Evolutionary conservation across 2,113 vertebrate species (phyloP), one percentile per base, ranked within the genome.

Genomic region (Oryzias celebensis): DNA sequence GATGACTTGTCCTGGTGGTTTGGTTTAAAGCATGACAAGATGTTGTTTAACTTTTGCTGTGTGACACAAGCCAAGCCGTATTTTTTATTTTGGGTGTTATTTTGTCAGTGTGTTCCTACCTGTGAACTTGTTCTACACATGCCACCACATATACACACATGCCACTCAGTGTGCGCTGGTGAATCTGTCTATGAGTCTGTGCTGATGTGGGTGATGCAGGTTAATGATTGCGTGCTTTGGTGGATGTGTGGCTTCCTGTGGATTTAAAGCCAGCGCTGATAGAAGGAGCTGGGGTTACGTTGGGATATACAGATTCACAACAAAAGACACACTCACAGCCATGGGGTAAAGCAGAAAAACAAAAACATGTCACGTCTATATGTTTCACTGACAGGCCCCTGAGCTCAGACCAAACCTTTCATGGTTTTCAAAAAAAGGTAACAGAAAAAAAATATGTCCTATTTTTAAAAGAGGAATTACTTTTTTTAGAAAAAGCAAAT

Each of bases 141-240:
- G 47, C 54, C 54, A 50, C 54, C 18, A 7, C 5, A 62, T 44
- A 49, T 59, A n/a, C 56, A 36, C 45, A 7, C 18, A 24, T 18
- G 7, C 12, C 15, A 10, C 12, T 7, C 42, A 46, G 14, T 52
- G 28, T 68, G 23, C 20, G 18, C n/a, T 51, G 28, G 23, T 68
- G 57, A 51, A 36, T 65, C 44, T 43, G 62, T 31, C 41, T 24
- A 20, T 68, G 57, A 48, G 42, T 65, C 42, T 50, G 62, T 26
- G 45, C 22, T 36, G 36, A 36, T 36, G 7, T 28, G 52, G 44
- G 47, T 64, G 52, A 53, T 56, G 67, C 47, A 71, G 72, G 60
- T 78, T 85, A 87, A 85, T 88, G 77, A 75, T 83, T 81, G 56
- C 64, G 78, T 70, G 71, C 42, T 75, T 70, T 54, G 54, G 26